A percentile compares a stretch with the other conserved stretches of the same genome.
These are phyloP conservation scores for Hirundichthys speculiger DNA, from an alignment of 2,113 vertebrate species.

Conservation along the genomic window DNA sequence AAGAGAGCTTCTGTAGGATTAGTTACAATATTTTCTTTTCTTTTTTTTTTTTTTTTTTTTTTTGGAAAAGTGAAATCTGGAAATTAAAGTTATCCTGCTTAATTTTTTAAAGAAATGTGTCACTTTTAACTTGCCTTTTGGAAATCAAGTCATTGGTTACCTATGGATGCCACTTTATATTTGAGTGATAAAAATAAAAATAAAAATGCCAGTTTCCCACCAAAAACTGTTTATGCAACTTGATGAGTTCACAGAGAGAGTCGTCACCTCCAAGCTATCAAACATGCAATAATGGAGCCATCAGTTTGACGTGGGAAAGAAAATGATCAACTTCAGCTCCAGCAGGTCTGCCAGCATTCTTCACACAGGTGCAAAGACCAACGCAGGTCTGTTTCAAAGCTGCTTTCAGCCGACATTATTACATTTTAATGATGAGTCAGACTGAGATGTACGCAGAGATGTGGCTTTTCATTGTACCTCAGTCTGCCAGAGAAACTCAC, in stretches of 20 bases:
- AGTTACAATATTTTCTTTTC: too few relatives aligned
- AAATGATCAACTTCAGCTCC: constrained; percentile 29
- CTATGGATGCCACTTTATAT: too few relatives aligned
- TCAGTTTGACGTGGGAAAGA: constrained; percentile 26
- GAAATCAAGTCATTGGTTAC: too few relatives aligned
- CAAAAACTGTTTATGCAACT: constrained; percentile 1
- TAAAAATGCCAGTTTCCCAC: not conserved
- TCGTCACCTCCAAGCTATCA: constrained; percentile 14
- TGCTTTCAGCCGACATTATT: constrained; percentile 32
- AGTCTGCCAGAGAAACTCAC: too few relatives aligned
- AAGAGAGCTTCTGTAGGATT: too few relatives aligned
- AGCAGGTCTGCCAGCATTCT: constrained; percentile 13
- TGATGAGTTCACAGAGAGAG: constrained; percentile 3
- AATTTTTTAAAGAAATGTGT: too few relatives aligned
- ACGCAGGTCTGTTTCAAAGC: constrained; percentile 30
- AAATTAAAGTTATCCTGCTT: too few relatives aligned
- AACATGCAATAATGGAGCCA: constrained; percentile 17
- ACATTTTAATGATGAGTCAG: constrained; percentile 33
- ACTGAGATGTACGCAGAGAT: constrained; percentile 2
- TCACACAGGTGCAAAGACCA: constrained; percentile 50
- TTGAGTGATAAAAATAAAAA: not conserved
- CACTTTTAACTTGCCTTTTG: too few relatives aligned
- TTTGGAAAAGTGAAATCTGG: too few relatives aligned
- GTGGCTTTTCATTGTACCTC: constrained; percentile 25
- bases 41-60: too few relatives aligned